phyloP scores from a whole-genome alignment of 2,888 invertebrate genomes.

The Caenorhabditis angaria region DNA sequence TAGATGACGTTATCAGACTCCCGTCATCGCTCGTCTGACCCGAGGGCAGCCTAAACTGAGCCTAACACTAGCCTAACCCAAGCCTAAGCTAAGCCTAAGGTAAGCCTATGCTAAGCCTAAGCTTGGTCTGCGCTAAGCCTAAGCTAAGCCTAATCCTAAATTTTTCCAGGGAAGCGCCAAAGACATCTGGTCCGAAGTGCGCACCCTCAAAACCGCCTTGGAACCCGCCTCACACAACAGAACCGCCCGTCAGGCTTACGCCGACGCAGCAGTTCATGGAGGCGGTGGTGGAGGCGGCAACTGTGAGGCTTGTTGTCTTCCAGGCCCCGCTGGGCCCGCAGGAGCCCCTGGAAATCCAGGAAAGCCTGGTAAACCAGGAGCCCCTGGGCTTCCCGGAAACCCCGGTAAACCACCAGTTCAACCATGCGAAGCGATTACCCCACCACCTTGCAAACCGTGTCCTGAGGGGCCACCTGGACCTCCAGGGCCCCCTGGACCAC shows the following conservation, averaged over 20 bases:
- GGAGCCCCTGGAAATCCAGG: conserved; percentile 61
- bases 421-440: conserved; percentile 60
- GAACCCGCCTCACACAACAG: conserved; percentile 34
- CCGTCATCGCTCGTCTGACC: too few relatives aligned
- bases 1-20: too few relatives aligned
- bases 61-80: too few relatives aligned
- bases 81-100: too few relatives aligned
- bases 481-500: conserved; percentile 53
- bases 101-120: too few relatives aligned
- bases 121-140: too few relatives aligned
- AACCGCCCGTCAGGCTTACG: conserved; percentile 46
- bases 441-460: conserved; percentile 59
- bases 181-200: conserved; percentile 59
- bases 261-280: conserved; percentile 22
- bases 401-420: conserved; percentile 57
- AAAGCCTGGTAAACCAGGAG: conserved; percentile 54
- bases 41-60: too few relatives aligned
- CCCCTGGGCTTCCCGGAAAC: conserved; percentile 55
- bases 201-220: conserved; percentile 38
- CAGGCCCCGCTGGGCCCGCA: conserved; percentile 49
- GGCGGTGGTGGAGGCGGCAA: conserved; percentile 31
- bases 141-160: too few relatives aligned
- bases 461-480: conserved; percentile 61
- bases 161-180: conserved; percentile 41
- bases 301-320: conserved; percentile 47